Conservation (phyloP, 2,888 invertebrate genomes). For the Acanthosepion pharaonis region DNA sequence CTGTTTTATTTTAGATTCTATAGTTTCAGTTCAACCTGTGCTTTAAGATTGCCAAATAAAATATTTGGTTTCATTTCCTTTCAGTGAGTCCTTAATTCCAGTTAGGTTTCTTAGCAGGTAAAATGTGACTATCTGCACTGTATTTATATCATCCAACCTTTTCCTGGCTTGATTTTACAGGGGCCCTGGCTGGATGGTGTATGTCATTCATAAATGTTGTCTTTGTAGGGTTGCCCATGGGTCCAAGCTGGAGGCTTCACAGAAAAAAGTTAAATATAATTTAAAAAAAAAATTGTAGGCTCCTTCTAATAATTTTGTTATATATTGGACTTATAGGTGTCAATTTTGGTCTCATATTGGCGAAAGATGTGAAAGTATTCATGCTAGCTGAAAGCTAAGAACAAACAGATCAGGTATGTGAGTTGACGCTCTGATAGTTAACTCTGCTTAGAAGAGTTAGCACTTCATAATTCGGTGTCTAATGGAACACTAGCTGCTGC, state of each 20-base stretch:
- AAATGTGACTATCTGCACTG: neutral
- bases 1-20: slow-evolving; percentile 21
- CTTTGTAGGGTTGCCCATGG: slow-evolving; percentile 46
- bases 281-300: neutral
- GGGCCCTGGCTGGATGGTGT: slow-evolving; percentile 14
- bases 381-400: slow-evolving; percentile 45
- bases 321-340: slow-evolving; percentile 47
- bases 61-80: slow-evolving; percentile 43
- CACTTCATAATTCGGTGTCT: slow-evolving; percentile 22
- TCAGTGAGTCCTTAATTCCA: slow-evolving; percentile 44
- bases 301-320: slow-evolving; percentile 43
- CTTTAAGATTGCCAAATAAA: slow-evolving; percentile 42
- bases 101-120: slow-evolving; percentile 38
- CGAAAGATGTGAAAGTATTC: slow-evolving; percentile 44
- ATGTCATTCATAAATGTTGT: slow-evolving; percentile 44
- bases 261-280: neutral
- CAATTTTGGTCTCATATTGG: slow-evolving; percentile 45
- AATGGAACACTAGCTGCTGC: neutral
- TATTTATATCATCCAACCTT: slow-evolving; percentile 36
- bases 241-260: slow-evolving; percentile 42
- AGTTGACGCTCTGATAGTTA: slow-evolving; percentile 36
- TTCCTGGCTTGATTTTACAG: slow-evolving; percentile 45
- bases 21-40: slow-evolving; percentile 9
- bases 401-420: slow-evolving; percentile 44
- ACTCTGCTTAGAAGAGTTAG: slow-evolving; percentile 33